Base-by-base conservation (phyloP, 2,888 invertebrate genomes). In the Andrena camellia region DNA sequence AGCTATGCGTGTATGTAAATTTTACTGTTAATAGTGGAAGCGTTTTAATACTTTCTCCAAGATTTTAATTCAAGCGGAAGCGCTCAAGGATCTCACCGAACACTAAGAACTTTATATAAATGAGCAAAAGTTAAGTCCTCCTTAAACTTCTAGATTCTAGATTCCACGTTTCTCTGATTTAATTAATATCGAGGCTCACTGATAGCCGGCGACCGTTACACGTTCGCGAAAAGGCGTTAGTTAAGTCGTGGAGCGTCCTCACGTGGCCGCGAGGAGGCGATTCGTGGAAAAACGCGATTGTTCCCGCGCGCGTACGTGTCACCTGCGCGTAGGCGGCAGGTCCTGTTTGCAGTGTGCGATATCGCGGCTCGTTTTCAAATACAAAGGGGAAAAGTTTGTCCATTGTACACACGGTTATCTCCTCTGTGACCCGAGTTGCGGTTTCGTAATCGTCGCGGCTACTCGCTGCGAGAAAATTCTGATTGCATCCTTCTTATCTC, bases 301-400 rank as follows among this genome's bases (percentile, higher is more conserved):
- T 69, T 60, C 70, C 50, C 54, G 31, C 57, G 26, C n/a, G 59
- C 13, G 62, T 66, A 70, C 72, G 70, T 64, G 26, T 67, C 62
- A 60, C 62, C 66, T 20, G 62, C 57, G 64, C 29, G 54, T 71
- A 70, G 62, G 59, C 26, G 59, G 26, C 69, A 52, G 70, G 20
- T 76, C 74, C 70, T 84, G 76, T 71, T 57, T 76, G 69, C 69
- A 63, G 35, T 33, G 64, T 29, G 50, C 29, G 79, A 86, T 88
- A 88, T 88, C 88, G 75, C 66, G 72, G 68, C 63, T 78, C 13
- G 57, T 20, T 57, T 52, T 77, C 60, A 81, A 83, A 85, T 87
- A 86, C 80, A 88, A 84, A 81, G 77, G 64, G 67, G 80, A 83
- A 84, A 84, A 81, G 77, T 89, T 87, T 89, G 80, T 76, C 69